Evolutionary conservation across 2,113 vertebrate genomes (phyloP).

Genomic region (Balaeniceps rex): DNA sequence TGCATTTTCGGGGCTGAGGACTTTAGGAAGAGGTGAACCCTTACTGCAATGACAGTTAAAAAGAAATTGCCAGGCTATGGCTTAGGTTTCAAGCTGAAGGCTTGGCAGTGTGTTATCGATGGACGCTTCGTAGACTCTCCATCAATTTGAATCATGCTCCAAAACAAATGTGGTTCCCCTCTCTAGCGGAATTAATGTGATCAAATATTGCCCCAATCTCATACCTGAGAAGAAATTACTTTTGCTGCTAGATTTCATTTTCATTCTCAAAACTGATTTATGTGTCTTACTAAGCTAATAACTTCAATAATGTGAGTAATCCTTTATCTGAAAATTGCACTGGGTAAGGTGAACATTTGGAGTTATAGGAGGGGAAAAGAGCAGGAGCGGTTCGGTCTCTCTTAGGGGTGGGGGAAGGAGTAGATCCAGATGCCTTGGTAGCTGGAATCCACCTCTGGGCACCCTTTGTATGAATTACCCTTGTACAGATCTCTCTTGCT

Average conservation of each 20-base stretch:
- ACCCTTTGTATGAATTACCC: background rate
- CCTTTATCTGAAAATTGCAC: background rate
- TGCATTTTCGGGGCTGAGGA: background rate
- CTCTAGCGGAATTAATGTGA: background rate
- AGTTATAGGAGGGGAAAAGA: background rate
- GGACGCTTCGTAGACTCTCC: background rate
- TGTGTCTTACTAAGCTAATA: background rate
- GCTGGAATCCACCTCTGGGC: background rate
- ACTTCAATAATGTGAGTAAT: background rate
- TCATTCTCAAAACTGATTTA: slow-evolving; percentile 36
- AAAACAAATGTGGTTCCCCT: background rate
- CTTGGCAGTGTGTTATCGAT: background rate
- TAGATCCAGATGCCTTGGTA: background rate
- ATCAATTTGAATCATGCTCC: background rate
- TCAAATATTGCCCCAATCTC: background rate
- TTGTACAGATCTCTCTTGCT: background rate
- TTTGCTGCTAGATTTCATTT: slow-evolving; percentile 10
- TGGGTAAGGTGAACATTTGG: background rate
- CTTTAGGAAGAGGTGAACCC: background rate
- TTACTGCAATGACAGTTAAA: background rate
- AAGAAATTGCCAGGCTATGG: background rate
- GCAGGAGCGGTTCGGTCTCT: background rate
- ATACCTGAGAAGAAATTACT: background rate
- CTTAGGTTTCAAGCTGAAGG: background rate
- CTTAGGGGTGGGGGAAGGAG: background rate